Conservation (phyloP, 2,113 vertebrate genomes). For the Syngnathus scovelli region DNA sequence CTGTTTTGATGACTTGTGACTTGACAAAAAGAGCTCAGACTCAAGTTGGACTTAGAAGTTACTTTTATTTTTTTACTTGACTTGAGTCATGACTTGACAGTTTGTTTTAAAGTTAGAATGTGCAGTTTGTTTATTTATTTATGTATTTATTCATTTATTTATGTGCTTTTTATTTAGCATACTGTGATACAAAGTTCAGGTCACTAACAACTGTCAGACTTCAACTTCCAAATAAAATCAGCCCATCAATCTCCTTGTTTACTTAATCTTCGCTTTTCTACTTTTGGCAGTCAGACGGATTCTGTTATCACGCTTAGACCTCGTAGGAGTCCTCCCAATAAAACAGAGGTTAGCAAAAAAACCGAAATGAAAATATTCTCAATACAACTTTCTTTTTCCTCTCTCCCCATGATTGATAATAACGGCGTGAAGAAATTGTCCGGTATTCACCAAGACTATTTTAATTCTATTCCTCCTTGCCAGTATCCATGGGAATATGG, state of each 20-base stretch:
- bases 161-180: no score
- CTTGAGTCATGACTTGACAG: no score
- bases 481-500: conserved; percentile 56
- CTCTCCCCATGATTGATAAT: conserved; percentile 18
- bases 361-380: background rate
- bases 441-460: conserved; percentile 43
- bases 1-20: no score
- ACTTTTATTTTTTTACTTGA: no score
- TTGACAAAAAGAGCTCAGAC: no score
- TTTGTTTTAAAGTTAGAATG: no score
- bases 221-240: background rate
- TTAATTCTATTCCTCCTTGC: conserved; percentile 44
- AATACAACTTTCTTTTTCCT: background rate
- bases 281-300: conserved; percentile 18
- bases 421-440: conserved; percentile 14
- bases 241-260: background rate
- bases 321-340: conserved; percentile 11
- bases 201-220: no score
- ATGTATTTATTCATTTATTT: no score
- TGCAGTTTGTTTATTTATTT: no score
- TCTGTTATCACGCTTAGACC: conserved; percentile 28
- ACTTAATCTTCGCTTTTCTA: conserved; percentile 9
- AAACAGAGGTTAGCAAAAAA: conserved; percentile 7
- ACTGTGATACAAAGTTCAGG: no score
- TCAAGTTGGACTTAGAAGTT: no score